Evolutionary conservation across 2,113 vertebrate genomes (phyloP).

Genomic region (Camelus dromedarius): DNA sequence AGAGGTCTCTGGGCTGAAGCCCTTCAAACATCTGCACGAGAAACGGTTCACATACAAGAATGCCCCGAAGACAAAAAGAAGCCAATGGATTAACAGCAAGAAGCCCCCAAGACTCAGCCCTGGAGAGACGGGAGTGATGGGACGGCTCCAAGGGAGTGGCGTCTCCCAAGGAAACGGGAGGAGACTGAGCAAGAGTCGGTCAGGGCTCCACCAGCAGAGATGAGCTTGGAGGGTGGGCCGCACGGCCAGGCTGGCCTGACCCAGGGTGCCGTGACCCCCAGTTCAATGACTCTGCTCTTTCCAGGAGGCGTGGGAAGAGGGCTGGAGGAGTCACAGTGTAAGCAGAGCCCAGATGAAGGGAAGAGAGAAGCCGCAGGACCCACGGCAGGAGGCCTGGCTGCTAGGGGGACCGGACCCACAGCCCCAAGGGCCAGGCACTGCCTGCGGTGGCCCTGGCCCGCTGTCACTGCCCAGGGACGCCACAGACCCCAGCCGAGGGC

Average conservation of each 20-base stretch:
- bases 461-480: no score
- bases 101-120: background rate
- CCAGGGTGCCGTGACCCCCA: no score
- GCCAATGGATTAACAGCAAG: background rate
- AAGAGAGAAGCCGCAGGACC: background rate
- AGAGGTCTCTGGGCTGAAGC: background rate
- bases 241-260: background rate
- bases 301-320: background rate
- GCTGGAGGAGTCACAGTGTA: background rate
- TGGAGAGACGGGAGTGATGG: background rate
- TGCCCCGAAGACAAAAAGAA: background rate
- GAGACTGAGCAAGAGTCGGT: background rate
- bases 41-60: background rate
- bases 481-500: background rate
- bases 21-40: accelerated
- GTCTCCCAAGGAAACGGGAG: background rate
- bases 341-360: background rate
- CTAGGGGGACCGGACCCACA: background rate
- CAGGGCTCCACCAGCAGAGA: background rate
- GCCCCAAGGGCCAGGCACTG: background rate
- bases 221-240: accelerated
- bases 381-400: background rate
- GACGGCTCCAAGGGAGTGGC: background rate
- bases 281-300: background rate
- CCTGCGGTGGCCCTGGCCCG: accelerated